Conservation (phyloP, 2,888 invertebrate genomes). For the Dasypogon diadema region DNA sequence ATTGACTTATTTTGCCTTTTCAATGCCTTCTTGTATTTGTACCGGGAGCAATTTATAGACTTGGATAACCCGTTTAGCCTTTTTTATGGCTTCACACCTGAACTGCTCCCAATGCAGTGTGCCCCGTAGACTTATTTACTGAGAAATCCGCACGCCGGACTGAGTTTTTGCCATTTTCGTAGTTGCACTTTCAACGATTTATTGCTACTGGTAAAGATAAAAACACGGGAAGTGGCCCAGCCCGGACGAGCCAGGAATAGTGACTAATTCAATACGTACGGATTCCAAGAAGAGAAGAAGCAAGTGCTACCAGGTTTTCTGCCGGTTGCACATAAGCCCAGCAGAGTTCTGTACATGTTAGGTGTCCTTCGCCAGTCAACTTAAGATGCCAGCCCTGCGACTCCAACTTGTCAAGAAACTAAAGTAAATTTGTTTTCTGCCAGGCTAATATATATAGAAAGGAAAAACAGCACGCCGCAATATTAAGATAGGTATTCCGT, state of each 20-base stretch:
- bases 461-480: too few relatives aligned
- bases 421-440: too few relatives aligned
- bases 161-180: constrained; percentile 38
- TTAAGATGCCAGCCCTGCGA: constrained; percentile 19
- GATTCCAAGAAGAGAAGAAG: constrained; percentile 3
- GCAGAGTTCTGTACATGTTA: constrained; percentile 19
- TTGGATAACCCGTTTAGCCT: constrained; percentile 46
- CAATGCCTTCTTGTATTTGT: constrained; percentile 55
- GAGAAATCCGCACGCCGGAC: constrained; percentile 49
- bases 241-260: constrained; percentile 26
- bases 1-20: constrained; percentile 56
- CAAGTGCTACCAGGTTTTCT: background rate
- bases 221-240: constrained; percentile 34
- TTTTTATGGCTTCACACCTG: constrained; percentile 55
- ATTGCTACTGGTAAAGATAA: constrained; percentile 48
- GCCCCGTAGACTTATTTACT: constrained; percentile 51
- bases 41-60: constrained; percentile 49
- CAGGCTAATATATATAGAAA: too few relatives aligned
- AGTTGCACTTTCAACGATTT: constrained; percentile 51
- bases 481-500: too few relatives aligned
- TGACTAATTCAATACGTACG: constrained; percentile 20
- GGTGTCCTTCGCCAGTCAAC: constrained; percentile 33
- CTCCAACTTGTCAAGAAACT: too few relatives aligned
- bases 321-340: constrained; percentile 18
- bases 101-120: constrained; percentile 26